Base-by-base conservation (phyloP, 2,113 vertebrate genomes). In the Anas platyrhynchos region DNA sequence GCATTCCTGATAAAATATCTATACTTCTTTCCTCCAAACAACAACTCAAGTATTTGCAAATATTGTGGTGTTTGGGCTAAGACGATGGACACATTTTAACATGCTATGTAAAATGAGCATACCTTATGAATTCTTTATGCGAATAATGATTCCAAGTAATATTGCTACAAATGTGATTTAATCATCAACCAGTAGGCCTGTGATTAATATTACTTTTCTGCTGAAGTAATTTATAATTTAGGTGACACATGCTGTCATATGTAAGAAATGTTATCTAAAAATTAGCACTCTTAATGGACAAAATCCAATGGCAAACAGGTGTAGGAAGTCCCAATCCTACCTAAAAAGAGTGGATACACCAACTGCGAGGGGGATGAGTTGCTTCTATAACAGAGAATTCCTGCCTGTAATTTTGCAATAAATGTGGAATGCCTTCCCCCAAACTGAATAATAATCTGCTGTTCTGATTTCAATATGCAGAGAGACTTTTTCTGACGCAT, bases 31-130 rank as follows among this genome's bases (percentile, higher is more conserved):
- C 32, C 62, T 77, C 55, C 83, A 82, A 93, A 86, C 1, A 65
- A 46, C 36, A 81, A 87, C 93, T 43, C 56, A 86, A 93, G 89
- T 36, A 61, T 38, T 96, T 67, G 72, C 77, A 89, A 86, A 79
- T 72, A 77, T 27, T 34, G 52, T 79, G 36, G 17, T 44, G 26
- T 86, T 93, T 96, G 50, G 22, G 25, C 26, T 85, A 67, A 93
- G 86, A 94, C 41, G 56, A 38, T 26, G 90, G 72, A 91, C 67
- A 41, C 11, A 41, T 5, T 93, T 95, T 94, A 95, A 78, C 63
- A 69, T 68, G 65, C 52, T 82, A 93, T 86, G 89, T 96, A 94
- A 87, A 96, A 93, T 78, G 79, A 84, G 88, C 80, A 90, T 46
- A 82, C 77, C 79, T 93, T 88, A 71, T 86, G 67, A 91, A 29